Evolutionary conservation across 2,113 vertebrate genomes (phyloP), one percentile per base, ranked within the genome.

Genomic region (Stomatorhinus ivindoensis): DNA sequence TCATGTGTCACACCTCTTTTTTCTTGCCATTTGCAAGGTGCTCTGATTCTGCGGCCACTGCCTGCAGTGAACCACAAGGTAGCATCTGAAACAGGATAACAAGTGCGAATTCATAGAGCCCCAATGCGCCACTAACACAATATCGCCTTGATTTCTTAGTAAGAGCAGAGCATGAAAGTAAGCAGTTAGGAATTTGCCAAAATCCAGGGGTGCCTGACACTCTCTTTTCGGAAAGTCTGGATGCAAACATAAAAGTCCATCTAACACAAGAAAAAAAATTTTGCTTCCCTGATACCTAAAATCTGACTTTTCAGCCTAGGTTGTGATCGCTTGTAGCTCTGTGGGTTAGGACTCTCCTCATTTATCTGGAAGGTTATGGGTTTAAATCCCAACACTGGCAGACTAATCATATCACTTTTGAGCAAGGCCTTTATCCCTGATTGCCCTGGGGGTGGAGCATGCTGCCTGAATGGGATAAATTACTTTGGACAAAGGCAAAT

Each of bases 61-160:
- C 85, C 85, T 55, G 85, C 85, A 2, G 85, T 35, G 47, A 53
- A 4, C 13, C 50, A 21, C 50, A 53, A 87, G 24, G 50, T 55
- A 51, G 21, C 27, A 13, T 47, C 46, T 86, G 84, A 51, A 86
- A 86, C 46, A 8, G 84, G 46, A 55, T 84, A 84, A 84, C 82
- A 9, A 84, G 44, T 21, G 82, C 1, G 17, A 47, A 84, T 47
- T 84, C 42, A 3, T 47, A 19, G 46, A 44, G 19, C 15, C 46
- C 4, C 17, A n/a, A 84, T 47, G 44, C 24, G 6, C 8, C 17
- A 2, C 82, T 84, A 84, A 47, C 82, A 84, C 82, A 84, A 84
- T 84, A 84, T 84, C 82, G 39, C 42, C 44, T 24, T 84, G 82
- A 84, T 84, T 84, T 84, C 44, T 46, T 47, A 84, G 39, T 84